A percentile compares a stretch with the other conserved stretches of the same genome.
Conservation (phyloP, 1,140 invertebrate species). For the Coenobita brevimanus region DNA sequence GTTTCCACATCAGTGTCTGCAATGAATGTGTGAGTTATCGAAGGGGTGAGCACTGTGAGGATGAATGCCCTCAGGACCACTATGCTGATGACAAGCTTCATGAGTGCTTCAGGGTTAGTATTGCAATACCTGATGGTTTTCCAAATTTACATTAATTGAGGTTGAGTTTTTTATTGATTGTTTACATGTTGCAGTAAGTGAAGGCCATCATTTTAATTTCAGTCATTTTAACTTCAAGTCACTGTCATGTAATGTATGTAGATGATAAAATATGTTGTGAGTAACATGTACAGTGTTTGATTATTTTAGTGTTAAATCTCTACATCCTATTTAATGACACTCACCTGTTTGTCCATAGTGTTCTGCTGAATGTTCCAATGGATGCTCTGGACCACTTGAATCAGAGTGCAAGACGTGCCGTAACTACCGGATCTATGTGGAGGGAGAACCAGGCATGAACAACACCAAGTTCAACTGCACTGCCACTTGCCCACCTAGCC, state of each 20-base stretch:
- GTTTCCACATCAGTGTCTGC: conserved; percentile 78
- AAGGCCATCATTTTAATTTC: no score
- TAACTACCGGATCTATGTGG: conserved; percentile 87
- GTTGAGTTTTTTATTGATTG: no score
- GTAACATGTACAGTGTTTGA: no score
- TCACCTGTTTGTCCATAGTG: conserved; percentile 81
- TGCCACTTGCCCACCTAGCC: conserved; percentile 84
- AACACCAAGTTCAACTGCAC: conserved; percentile 91
- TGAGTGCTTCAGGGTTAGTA: conserved; percentile 76
- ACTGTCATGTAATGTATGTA: no score
- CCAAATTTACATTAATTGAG: no score
- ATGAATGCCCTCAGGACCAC: conserved; percentile 89
- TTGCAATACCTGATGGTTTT: no score
- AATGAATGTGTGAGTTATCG: conserved; percentile 89
- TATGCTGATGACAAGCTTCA: conserved; percentile 81
- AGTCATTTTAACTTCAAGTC: no score
- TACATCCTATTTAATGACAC: not conserved
- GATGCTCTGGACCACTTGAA: conserved; percentile 85
- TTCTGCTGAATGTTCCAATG: conserved; percentile 83
- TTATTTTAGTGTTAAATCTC: not conserved
- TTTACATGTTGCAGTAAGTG: no score
- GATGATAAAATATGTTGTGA: no score
- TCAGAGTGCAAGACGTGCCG: conserved; percentile 88
- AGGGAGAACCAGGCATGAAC: conserved; percentile 75
- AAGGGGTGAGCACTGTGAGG: conserved; percentile 90